Conservation (phyloP, 2,888 invertebrate species). For the Criorhina ranunculi region DNA sequence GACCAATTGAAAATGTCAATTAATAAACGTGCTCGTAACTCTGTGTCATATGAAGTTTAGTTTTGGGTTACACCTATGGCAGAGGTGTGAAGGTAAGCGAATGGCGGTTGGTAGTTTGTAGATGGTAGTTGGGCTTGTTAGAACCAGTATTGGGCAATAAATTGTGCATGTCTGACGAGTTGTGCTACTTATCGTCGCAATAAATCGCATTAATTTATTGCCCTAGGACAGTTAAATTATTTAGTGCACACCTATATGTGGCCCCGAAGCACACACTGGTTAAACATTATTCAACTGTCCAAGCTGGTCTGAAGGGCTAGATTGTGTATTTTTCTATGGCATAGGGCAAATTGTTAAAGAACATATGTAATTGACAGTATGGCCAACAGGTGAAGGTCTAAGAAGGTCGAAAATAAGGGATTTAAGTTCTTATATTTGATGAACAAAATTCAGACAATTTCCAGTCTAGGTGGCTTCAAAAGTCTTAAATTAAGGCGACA, state of each 20-base stretch:
- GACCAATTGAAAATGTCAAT: slow-evolving; percentile 77
- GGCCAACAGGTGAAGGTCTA: slow-evolving; percentile 8
- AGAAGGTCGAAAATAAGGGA: background rate
- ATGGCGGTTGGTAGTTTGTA: background rate
- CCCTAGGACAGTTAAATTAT: slow-evolving; percentile 76
- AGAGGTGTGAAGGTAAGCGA: too few species aligned
- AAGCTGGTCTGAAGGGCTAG: slow-evolving; percentile 50
- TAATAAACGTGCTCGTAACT: slow-evolving; percentile 72
- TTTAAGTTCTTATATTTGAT: too few species aligned
- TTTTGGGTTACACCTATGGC: slow-evolving; percentile 46
- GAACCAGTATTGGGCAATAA: slow-evolving; percentile 59
- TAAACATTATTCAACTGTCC: slow-evolving; percentile 76
- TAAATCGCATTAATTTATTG: slow-evolving; percentile 77
- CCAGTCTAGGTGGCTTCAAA: too few species aligned
- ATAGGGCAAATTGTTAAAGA: slow-evolving; percentile 31
- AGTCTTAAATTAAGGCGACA: too few species aligned
- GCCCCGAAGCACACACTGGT: slow-evolving; percentile 75
- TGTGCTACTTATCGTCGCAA: slow-evolving; percentile 77
- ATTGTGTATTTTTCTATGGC: slow-evolving; percentile 49
- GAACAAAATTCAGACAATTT: background rate
- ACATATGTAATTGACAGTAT: slow-evolving; percentile 48
- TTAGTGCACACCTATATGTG: slow-evolving; percentile 76
- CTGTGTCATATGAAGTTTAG: slow-evolving; percentile 48
- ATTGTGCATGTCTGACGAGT: slow-evolving; percentile 76
- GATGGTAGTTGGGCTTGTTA: slow-evolving; percentile 45